phyloP scores from a whole-genome alignment of 2,113 vertebrate species.

The Rhynchomys soricoides region DNA sequence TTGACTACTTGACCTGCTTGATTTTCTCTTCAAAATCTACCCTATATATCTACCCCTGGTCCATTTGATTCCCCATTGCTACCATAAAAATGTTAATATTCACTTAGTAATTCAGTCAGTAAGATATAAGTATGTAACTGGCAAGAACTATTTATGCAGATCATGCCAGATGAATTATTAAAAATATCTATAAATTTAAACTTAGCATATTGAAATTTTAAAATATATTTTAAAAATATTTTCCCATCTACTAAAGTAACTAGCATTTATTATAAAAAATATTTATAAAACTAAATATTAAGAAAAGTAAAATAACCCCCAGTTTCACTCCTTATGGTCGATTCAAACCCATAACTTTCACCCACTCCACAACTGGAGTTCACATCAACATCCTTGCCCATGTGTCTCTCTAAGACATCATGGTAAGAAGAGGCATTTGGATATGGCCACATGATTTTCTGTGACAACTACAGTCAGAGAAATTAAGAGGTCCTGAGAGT shows the following conservation, averaged over 20 bases:
- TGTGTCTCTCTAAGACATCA: no score
- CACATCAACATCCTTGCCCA: fast-evolving
- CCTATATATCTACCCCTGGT: background rate
- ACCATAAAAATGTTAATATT: background rate
- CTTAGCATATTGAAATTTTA: background rate
- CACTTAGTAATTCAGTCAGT: background rate
- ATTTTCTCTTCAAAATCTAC: background rate
- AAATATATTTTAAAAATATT: background rate
- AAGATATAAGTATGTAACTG: background rate
- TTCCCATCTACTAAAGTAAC: background rate
- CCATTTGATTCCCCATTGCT: background rate
- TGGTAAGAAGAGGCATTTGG: background rate
- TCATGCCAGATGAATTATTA: background rate
- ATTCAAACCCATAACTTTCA: no score
- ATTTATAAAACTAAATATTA: background rate
- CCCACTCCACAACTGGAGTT: no score
- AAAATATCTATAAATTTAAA: background rate
- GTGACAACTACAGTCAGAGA: background rate
- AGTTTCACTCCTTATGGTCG: no score
- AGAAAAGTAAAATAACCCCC: background rate
- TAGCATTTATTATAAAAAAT: background rate
- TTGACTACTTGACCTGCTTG: background rate
- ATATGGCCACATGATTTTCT: background rate
- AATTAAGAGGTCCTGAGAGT: background rate
- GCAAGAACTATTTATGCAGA: background rate